Conservation (phyloP, 1,140 invertebrate genomes). For the Rhizoglyphus robini region DNA sequence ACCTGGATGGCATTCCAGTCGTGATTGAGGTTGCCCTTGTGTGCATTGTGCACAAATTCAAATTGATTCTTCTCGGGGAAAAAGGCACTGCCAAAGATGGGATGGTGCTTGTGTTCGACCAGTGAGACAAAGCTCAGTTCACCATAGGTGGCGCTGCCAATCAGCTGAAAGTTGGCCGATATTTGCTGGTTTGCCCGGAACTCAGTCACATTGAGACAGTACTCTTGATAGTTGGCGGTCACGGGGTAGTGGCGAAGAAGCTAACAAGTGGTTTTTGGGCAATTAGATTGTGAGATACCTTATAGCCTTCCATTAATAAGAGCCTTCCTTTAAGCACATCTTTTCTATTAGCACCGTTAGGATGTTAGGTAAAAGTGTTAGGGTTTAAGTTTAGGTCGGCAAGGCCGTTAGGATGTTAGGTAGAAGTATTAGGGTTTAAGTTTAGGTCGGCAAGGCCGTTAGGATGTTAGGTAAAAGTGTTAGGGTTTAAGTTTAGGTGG, state of each 20-base stretch:
- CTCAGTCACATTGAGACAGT: conserved; percentile 48
- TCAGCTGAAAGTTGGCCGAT: conserved; percentile 59
- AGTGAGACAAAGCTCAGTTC: conserved; percentile 46
- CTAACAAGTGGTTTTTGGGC: too few relatives aligned
- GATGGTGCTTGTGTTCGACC: conserved; percentile 43
- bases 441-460: too few relatives aligned
- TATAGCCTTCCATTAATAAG: too few relatives aligned
- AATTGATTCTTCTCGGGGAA: conserved; percentile 79
- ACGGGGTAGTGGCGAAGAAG: conserved; percentile 40
- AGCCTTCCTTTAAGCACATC: too few relatives aligned
- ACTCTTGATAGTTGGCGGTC: conserved; percentile 60
- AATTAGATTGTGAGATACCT: too few relatives aligned
- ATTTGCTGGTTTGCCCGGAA: conserved; percentile 41
- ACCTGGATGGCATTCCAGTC: conserved; percentile 43
- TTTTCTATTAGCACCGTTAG: too few relatives aligned
- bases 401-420: too few relatives aligned
- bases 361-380: too few relatives aligned
- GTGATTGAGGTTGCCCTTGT: conserved; percentile 48
- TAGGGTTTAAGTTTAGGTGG: too few relatives aligned
- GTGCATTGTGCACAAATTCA: conserved; percentile 49
- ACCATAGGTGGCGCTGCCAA: conserved; percentile 43
- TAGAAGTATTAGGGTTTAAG: too few relatives aligned
- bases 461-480: too few relatives aligned
- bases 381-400: too few relatives aligned
- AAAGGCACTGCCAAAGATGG: conserved; percentile 76